Evolutionary conservation across 2,888 invertebrate genomes (phyloP), one percentile per base, ranked within the genome.

Genomic region (Creontiades dilutus): DNA sequence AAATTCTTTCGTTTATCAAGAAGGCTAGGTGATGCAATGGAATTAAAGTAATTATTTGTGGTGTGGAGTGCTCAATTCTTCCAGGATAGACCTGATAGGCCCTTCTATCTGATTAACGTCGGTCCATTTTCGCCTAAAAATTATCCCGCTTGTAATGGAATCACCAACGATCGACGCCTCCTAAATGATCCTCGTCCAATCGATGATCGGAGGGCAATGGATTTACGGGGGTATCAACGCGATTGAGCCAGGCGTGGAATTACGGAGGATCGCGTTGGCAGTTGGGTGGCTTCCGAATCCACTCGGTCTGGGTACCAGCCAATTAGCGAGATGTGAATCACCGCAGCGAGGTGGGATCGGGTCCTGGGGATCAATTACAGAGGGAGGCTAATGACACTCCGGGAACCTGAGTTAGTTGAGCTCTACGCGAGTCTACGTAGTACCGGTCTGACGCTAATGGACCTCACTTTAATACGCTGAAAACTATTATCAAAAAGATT

Each of bases 291-390:
- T 68, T 68, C 68, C 23, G 68, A 68, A 68, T 19, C 68, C 68
- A 12, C 68, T 19, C 12, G 5, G 23, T 19, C 68, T 27, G 12
- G 5, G 68, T 23, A 27, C 19, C 68, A 23, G 68, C 68, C 68
- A 68, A 68, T 68, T 68, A 68, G 68, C 68, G 68, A 19, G 68
- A 23, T 68, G 68, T 68, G 68, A 68, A 23, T 68, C 68, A 68
- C 68, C 27, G 68, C 68, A 12, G 68, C 19, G 23, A 23, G 37
- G 27, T n/a, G 23, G 23, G 19, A 68, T 68, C 68, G 13, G 27
- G 68, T 68, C 68, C 23, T 23, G 23, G 68, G 68, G 27, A 68
- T 68, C 68, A 68, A 68, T 68, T 68, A 68, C 68, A 68, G 12
- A 23, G 68, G 68, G 68, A 68, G 68, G 68, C 68, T 68, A 68